Conservation (phyloP, 2,888 invertebrate genomes). For the Melieria omissa region DNA sequence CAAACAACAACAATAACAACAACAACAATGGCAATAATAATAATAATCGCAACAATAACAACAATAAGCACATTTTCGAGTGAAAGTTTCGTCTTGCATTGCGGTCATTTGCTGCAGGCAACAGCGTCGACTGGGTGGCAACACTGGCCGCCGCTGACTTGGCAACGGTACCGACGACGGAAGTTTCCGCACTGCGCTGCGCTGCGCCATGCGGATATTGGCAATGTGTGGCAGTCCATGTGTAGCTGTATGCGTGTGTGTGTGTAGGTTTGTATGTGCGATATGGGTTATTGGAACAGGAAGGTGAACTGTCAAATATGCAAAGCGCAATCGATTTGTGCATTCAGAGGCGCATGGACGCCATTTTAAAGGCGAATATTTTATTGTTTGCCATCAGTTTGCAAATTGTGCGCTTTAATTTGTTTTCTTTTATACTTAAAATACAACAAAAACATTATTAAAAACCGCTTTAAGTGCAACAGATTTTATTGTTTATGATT, state of each 20-base stretch:
- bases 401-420: no score
- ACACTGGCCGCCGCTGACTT: conserved; percentile 10
- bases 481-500: no score
- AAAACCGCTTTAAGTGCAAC: no score
- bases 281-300: conserved; percentile 31
- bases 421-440: no score
- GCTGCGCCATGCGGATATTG: conserved; percentile 7
- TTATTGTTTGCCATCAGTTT: not conserved
- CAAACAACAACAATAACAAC: conserved; percentile 15
- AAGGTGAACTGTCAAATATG: conserved; percentile 27
- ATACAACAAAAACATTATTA: no score
- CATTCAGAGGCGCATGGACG: conserved; percentile 6
- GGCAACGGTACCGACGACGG: conserved; percentile 8
- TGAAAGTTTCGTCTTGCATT: conserved; percentile 25
- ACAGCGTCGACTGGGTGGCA: not conserved
- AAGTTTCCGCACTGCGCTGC: no score
- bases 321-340: conserved; percentile 11
- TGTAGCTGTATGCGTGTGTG: not conserved
- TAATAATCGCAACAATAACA: not conserved
- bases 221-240: not conserved
- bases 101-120: conserved; percentile 21
- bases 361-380: conserved; percentile 18
- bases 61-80: not conserved
- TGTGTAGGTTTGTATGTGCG: conserved; percentile 7
- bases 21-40: not conserved